A percentile compares a stretch with the other conserved stretches of the same genome.
These are phyloP conservation scores for Apamea monoglypha DNA, from an alignment of 2,888 invertebrate genomes.

Conservation along the genomic window DNA sequence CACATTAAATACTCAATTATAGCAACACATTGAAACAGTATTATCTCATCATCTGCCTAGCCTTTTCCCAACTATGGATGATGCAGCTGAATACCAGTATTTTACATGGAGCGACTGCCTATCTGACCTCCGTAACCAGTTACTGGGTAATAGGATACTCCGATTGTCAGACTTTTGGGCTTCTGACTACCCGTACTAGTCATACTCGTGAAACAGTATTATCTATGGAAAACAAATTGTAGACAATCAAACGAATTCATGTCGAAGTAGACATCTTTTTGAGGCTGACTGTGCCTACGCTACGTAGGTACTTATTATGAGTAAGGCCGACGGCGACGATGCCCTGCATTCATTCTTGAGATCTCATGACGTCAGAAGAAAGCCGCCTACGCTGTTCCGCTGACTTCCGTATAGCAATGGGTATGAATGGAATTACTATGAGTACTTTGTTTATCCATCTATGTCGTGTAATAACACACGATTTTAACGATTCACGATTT, in stretches of 20 bases:
- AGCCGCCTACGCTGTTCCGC: constrained; percentile 29
- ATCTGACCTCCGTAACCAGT: no score
- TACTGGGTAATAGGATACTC: no score
- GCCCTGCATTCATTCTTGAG: constrained; percentile 39
- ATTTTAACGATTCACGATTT: constrained; percentile 16
- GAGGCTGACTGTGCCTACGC: not conserved
- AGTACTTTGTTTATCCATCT: constrained; percentile 2
- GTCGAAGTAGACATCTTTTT: not conserved
- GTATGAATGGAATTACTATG: constrained; percentile 38
- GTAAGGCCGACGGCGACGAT: constrained; percentile 24
- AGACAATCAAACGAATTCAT: not conserved
- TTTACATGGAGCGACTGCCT: no score
- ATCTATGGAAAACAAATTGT: not conserved
- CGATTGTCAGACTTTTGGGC: no score
- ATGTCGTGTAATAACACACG: constrained; percentile 1
- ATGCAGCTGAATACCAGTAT: no score
- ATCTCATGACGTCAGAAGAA: constrained; percentile 54
- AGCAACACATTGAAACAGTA: not conserved
- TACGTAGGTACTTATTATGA: constrained; percentile 28
- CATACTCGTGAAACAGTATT: no score
- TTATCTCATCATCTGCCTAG: no score
- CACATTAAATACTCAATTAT: not conserved
- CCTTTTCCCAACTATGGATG: no score
- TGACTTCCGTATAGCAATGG: constrained; percentile 40
- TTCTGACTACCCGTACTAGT: no score